phyloP scores from a whole-genome alignment of 2,888 invertebrate genomes.

The Chalcosyrphus nemorum region DNA sequence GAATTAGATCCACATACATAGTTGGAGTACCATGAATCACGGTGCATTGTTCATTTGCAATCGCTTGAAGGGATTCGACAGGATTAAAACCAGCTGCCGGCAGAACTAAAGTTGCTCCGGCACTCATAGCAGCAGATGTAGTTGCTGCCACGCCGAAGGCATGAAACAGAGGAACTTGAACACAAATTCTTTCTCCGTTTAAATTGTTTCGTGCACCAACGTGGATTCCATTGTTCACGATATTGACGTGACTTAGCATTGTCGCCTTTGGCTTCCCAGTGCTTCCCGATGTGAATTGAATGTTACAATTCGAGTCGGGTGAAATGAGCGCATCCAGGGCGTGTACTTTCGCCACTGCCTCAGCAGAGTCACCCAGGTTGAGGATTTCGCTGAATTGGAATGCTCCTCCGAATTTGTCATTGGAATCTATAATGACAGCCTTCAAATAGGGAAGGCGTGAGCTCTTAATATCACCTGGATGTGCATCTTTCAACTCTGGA shows the following conservation, averaged over 20 bases:
- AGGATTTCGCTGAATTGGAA: slow-evolving; percentile 82
- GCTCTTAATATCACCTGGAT: slow-evolving; percentile 82
- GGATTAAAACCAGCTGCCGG: slow-evolving; percentile 86
- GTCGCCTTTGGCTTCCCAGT: slow-evolving; percentile 91
- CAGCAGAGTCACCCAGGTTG: slow-evolving; percentile 72
- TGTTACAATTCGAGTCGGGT: slow-evolving; percentile 88
- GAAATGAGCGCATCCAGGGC: slow-evolving; percentile 84
- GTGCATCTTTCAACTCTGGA: slow-evolving; percentile 83
- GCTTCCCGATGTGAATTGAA: slow-evolving; percentile 93
- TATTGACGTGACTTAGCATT: slow-evolving; percentile 86
- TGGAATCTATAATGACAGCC: slow-evolving; percentile 84
- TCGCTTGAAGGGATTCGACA: slow-evolving; percentile 84
- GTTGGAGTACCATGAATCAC: slow-evolving; percentile 91
- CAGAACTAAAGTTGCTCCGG: slow-evolving; percentile 85
- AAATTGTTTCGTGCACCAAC: slow-evolving; percentile 84
- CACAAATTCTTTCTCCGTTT: slow-evolving; percentile 82
- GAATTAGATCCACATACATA: slow-evolving; percentile 91
- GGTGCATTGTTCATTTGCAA: slow-evolving; percentile 88
- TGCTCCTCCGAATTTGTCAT: slow-evolving; percentile 82
- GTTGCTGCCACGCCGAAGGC: slow-evolving; percentile 89
- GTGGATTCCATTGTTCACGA: slow-evolving; percentile 89
- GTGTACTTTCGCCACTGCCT: slow-evolving; percentile 74
- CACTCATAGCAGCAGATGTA: slow-evolving; percentile 84
- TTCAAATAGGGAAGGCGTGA: slow-evolving; percentile 83
- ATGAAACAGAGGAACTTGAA: slow-evolving; percentile 91